phyloP scores from a whole-genome alignment of 2,113 vertebrate genomes.

The Psittacus erithacus region DNA sequence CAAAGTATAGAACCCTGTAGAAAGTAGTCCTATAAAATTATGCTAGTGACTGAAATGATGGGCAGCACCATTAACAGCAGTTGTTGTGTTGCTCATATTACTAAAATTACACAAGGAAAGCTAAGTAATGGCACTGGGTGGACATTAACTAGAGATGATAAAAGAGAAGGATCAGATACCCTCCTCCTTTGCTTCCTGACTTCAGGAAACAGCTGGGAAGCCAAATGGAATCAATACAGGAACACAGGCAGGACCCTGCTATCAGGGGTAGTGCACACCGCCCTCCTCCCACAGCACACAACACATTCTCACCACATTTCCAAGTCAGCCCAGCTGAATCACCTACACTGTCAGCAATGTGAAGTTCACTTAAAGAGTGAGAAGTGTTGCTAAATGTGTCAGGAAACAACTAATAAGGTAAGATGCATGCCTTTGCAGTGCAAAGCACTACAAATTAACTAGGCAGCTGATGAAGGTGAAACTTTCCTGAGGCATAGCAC shows the following conservation, averaged over 20 bases:
- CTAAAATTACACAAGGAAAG: background rate
- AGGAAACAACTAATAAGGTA: conserved; percentile 68
- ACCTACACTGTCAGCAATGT: conserved; percentile 68
- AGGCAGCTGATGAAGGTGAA: conserved; percentile 61
- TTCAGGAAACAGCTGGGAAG: background rate
- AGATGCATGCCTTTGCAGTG: conserved; percentile 59
- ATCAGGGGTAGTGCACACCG: background rate
- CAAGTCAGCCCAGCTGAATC: conserved; percentile 55
- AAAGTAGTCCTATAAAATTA: background rate
- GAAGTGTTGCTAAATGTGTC: conserved; percentile 72
- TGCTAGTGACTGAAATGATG: background rate
- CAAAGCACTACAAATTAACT: conserved; percentile 68
- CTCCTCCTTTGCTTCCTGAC: background rate
- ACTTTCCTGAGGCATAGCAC: conserved; percentile 44
- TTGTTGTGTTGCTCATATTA: background rate
- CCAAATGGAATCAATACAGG: background rate
- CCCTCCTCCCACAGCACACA: background rate
- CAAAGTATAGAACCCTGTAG: background rate
- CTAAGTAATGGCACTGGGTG: background rate
- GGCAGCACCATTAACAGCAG: background rate
- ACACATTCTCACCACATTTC: background rate
- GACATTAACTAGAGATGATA: background rate
- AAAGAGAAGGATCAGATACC: background rate
- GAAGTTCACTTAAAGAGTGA: conserved; percentile 68
- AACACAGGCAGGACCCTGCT: background rate